A percentile compares a stretch with the other conserved stretches of the same genome.
Evolutionary conservation across 2,888 invertebrate genomes (phyloP).

Genomic region (Trichogramma evanescens): DNA sequence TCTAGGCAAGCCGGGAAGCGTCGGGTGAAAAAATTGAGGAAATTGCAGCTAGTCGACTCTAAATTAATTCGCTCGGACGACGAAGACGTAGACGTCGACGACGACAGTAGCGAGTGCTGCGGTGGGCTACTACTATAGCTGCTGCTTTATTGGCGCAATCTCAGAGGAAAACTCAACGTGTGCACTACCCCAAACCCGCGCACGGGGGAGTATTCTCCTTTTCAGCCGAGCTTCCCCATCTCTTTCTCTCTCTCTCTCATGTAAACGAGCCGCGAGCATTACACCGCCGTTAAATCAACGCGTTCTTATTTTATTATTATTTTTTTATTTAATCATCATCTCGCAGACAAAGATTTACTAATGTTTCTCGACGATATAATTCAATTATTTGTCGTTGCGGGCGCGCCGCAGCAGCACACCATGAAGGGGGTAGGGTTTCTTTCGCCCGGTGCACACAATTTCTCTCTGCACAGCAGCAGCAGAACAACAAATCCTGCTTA

Average conservation of each 20-base stretch:
- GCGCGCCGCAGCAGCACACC: too few species aligned
- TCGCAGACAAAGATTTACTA: too few species aligned
- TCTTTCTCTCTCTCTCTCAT: conserved; percentile 9
- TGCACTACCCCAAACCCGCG: too few species aligned
- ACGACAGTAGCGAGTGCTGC: neutral
- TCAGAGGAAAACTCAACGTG: conserved; percentile 1
- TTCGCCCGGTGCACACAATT: neutral
- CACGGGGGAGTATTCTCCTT: too few species aligned
- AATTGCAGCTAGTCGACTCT: conserved; percentile 35
- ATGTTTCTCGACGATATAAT: too few species aligned
- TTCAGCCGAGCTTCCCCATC: neutral
- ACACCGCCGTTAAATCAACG: neutral
- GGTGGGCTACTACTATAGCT: neutral
- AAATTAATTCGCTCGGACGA: conserved; percentile 37
- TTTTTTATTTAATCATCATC: too few species aligned
- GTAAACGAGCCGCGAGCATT: neutral
- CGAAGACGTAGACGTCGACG: conserved; percentile 19
- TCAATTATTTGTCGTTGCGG: too few species aligned
- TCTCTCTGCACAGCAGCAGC: neutral
- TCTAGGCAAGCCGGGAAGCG: neutral
- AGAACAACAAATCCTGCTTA: conserved; percentile 34
- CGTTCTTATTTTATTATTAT: conserved; percentile 11
- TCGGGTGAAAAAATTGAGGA: conserved; percentile 35
- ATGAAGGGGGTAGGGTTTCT: too few species aligned
- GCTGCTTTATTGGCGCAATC: conserved; percentile 20